Base-by-base conservation (phyloP, 1,140 invertebrate genomes). In the Pararge aegeria region DNA sequence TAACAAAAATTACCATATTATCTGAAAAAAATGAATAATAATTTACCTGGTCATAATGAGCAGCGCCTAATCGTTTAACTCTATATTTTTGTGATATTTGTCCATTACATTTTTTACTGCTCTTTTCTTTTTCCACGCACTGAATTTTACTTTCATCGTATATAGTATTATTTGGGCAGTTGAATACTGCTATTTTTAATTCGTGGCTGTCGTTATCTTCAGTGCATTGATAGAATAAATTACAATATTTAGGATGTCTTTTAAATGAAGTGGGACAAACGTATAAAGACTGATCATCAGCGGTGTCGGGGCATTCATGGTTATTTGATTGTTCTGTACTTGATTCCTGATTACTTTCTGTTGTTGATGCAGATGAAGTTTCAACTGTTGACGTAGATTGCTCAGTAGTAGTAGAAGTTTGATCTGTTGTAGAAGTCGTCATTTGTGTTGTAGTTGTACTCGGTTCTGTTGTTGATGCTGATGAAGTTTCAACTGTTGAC, bases 151-250 rank as follows among this genome's bases (percentile, higher is more conserved):
- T 83, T 65, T 96, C 94, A 65, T 96, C 94, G 68, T 93, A 97
- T 42, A 95, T 92, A 0, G 94, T 95, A 55, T 93, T 93, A 64
- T 95, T 93, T 5, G 94, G 94, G 83, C 96, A 97, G 48, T 92
- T 93, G 46, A 96, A 92, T 2, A 94, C 91, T 0, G 95, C 90
- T 54, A 96, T 91, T 71, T 95, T 95, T 5, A 95, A 84, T 63
- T 96, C 93, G 72, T 93, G 93, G 29, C 84, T 93, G 16, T 93
- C 87, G 0, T 91, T 80, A 50, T 92, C 92, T 57, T 91, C 91
- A 12, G 93, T 94, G 76, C 96, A 97, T 79, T 97, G 95, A 71
- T 97, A 97, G 84, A 96, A 96, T 38, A 95, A 80, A 76, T 96
- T 95, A 73, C 96, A 97, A 70, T 95, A 94, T 78, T 95, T 94